Base-by-base conservation (phyloP, 2,888 invertebrate species). In the Gymnocheta viridis region DNA sequence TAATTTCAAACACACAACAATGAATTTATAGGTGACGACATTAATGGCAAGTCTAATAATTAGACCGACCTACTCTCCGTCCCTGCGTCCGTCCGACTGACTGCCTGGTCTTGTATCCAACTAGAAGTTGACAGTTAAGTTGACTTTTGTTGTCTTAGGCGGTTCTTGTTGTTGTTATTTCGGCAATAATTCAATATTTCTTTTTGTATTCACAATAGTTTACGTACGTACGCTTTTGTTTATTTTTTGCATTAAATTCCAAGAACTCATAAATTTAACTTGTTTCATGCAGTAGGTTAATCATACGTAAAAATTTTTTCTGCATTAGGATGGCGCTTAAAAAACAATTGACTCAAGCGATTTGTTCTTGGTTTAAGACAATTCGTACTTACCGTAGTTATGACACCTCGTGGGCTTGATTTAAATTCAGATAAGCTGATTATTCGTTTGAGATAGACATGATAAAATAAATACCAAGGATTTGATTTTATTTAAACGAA, bases 191-290 rank as follows among this genome's bases (percentile, higher is more conserved):
- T 73, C 56, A 73, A 78, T 67, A 29, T 3, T 27, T 72, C 51
- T 73, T 38, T 67, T 73, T 67, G 19, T 24, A 44, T 27, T 27
- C 64, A 58, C 62, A 44, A 24, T 49, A n/a, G n/a, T n/a, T n/a
- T n/a, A n/a, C n/a, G n/a, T n/a, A n/a, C n/a, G n/a, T n/a, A 62
- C 38, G 14, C 27, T 27, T n/a, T 38, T 64, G 54, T 54, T 64
- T 24, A 47, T 69, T 72, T 1, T 69, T 49, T 72, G 12, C 9
- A 66, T 27, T 38, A 70, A 76, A 74, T 83, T 83, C 79, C 70
- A 80, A 80, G 79, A 80, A 83, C 76, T 66, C 76, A 83, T 83
- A 76, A 83, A 74, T 79, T 67, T 60, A 67, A 44, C 22, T 74
- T 58, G 44, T 54, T 44, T 7, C 41, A 69, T 60, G 24, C 67